Evolutionary conservation across 2,113 vertebrate species (phyloP), one percentile per base, ranked within the genome.

Genomic region (Nasalis larvatus): DNA sequence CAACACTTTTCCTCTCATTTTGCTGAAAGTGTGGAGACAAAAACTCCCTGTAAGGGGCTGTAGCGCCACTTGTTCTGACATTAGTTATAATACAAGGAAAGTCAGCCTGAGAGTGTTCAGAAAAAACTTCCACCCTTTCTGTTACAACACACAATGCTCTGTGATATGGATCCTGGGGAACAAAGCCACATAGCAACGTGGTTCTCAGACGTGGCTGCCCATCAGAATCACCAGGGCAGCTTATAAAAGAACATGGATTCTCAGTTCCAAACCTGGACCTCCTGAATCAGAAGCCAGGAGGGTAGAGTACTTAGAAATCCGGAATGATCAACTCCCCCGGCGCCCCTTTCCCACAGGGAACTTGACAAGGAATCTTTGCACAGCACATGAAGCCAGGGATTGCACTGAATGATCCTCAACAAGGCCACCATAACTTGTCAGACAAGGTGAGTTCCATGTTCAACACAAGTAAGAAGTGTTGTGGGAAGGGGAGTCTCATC

Each of bases 11-110:
- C 77, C 42, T 94, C 85, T 77, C 45, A 40, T 76, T 91, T 42
- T 80, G 47, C 25, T 71, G n/a, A 37, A 85, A 86, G 73, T 88
- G 84, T 89, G 78, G 89, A 94, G 76, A 94, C 56, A 96, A 68
- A 91, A 63, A 80, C 76, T 95, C 78, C 78, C 56, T 89, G 12
- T 35, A 81, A 97, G 7, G 52, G 25, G 2, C 10, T 69, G 47
- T 35, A 84, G 86, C 8, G 77, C 49, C 11, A 42, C 32, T 81
- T 83, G 37, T 93, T 94, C 91, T 78, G 52, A 91, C 45, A 52
- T 83, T n/a, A 76, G 37, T 25, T 71, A 14, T 0, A n/a, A 63
- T 35, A 23, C 32, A 69, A 91, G 21, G n/a, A 69, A 25, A 88
- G 80, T 74, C 18, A 30, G 58, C 23, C 45, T 56, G 35, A 66